A percentile compares a stretch with the other conserved stretches of the same genome.
Conservation (phyloP, 2,113 vertebrate genomes). For the Anguilla japonica region DNA sequence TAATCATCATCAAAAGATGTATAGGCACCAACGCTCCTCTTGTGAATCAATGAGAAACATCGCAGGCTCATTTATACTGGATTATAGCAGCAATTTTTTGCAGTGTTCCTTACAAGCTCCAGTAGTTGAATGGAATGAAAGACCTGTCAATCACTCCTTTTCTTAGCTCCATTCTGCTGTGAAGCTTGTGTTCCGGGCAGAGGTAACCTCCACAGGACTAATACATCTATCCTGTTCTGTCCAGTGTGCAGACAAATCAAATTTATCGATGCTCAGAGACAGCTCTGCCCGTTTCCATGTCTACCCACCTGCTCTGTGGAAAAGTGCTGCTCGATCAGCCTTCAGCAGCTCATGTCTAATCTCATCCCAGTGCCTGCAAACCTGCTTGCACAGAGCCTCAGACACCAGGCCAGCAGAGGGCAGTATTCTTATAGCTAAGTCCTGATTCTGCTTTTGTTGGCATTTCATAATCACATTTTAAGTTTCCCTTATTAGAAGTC, state of each 20-base stretch:
- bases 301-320: neutral
- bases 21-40: too few species aligned
- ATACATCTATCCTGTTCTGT: neutral
- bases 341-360: neutral
- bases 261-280: neutral
- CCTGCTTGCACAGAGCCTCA: neutral
- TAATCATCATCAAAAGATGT: too few species aligned
- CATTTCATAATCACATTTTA: neutral
- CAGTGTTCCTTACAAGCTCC: neutral
- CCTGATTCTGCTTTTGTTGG: neutral
- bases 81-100: too few species aligned
- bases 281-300: neutral
- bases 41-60: too few species aligned
- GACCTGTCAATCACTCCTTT: neutral
- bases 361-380: neutral
- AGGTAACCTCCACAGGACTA: neutral
- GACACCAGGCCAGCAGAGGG: conserved; percentile 1
- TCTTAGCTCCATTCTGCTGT: neutral
- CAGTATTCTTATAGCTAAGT: conserved; percentile 4
- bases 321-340: neutral
- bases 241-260: neutral
- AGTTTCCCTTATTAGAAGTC: neutral
- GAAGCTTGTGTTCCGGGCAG: neutral
- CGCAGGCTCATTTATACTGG: too few species aligned
- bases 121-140: neutral